phyloP scores from a whole-genome alignment of 2,113 vertebrate genomes.

The Odontesthes bonariensis region DNA sequence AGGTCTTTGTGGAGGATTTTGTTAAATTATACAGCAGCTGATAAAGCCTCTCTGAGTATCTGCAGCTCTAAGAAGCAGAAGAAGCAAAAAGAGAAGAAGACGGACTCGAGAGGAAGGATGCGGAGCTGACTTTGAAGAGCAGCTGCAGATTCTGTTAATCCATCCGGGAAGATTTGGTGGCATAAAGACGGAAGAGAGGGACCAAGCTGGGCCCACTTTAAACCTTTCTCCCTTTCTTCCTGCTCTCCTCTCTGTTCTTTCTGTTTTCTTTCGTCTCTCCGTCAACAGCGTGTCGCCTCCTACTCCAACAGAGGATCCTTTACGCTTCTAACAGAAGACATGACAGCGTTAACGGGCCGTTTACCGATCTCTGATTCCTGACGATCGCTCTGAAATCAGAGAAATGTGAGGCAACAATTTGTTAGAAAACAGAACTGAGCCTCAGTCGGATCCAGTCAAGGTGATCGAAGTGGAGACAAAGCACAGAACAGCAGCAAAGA shows the following conservation, averaged over 20 bases:
- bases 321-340: neutral
- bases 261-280: constrained; percentile 8
- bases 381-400: neutral
- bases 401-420: neutral
- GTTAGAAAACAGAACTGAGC: neutral
- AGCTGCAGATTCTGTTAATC: constrained; percentile 72
- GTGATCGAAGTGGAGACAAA: too few species aligned
- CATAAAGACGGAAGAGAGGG: constrained; percentile 62
- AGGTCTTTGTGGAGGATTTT: constrained; percentile 67
- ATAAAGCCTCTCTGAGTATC: constrained; percentile 66
- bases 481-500: too few species aligned
- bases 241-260: neutral
- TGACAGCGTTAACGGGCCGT: constrained; percentile 3
- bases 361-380: neutral
- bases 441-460: too few species aligned
- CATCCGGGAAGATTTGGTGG: constrained; percentile 67
- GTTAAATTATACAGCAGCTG: constrained; percentile 70
- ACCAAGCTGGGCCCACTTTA: constrained; percentile 45
- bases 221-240: constrained; percentile 37
- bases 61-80: constrained; percentile 63
- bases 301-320: constrained; percentile 6
- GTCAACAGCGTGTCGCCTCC: neutral
- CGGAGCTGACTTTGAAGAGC: constrained; percentile 66
- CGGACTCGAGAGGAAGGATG: constrained; percentile 22
- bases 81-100: constrained; percentile 44